A percentile compares a stretch with the other conserved stretches of the same genome.
Conservation (phyloP, 2,113 vertebrate genomes). For the Odocoileus hemionus region DNA sequence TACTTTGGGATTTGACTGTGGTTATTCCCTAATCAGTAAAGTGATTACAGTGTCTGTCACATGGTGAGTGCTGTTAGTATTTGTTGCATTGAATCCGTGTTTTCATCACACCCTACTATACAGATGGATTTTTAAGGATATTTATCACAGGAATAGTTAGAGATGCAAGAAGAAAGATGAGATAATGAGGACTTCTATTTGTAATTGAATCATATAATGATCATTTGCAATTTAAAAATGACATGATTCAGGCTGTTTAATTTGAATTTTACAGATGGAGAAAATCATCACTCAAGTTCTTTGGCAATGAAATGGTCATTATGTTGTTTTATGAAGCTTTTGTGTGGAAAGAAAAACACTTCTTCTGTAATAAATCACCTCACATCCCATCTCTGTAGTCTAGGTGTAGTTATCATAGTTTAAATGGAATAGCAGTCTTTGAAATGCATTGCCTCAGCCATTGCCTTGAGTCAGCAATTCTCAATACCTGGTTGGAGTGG, state of each 20-base stretch:
- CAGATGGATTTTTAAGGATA: not conserved
- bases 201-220: slow-evolving; percentile 29
- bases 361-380: slow-evolving; percentile 17
- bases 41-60: not conserved
- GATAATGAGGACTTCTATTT: slow-evolving; percentile 5
- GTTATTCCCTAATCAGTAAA: not conserved
- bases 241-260: not conserved
- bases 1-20: not conserved
- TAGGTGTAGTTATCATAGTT: not conserved
- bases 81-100: not conserved
- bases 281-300: slow-evolving; percentile 22
- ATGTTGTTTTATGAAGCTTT: slow-evolving; percentile 45
- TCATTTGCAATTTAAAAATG: slow-evolving; percentile 48
- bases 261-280: slow-evolving; percentile 8
- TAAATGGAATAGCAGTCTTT: not conserved
- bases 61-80: not conserved
- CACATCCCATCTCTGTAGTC: not conserved
- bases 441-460: not conserved
- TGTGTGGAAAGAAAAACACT: not conserved
- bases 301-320: slow-evolving; percentile 46
- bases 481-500: not conserved
- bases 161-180: not conserved
- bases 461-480: not conserved
- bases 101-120: not conserved
- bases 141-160: not conserved